Percentiles rank a stretch among this genome's conserved stretches.
Conservation (phyloP, 2,888 invertebrate genomes). For the Litoditis marina region DNA sequence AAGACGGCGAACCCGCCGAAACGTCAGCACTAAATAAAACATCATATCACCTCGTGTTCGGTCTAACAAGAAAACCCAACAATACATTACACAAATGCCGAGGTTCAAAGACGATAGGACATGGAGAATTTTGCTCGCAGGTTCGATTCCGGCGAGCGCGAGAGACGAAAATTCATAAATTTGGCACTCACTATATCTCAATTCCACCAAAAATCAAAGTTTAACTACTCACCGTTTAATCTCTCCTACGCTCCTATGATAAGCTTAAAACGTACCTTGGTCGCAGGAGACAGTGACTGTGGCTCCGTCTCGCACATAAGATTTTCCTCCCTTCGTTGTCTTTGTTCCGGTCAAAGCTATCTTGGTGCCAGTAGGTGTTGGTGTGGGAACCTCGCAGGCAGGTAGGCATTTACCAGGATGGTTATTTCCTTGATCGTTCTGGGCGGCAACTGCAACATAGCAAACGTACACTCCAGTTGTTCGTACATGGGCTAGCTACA, state of each 20-base stretch:
- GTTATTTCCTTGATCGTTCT: background rate
- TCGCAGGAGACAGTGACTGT: background rate
- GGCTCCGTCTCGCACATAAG: constrained; percentile 3
- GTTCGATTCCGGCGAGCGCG: too few species aligned
- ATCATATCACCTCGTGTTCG: too few species aligned
- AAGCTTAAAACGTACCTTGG: background rate
- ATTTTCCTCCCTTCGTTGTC: background rate
- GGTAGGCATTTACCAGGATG: constrained; percentile 8
- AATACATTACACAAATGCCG: too few species aligned
- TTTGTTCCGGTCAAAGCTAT: background rate
- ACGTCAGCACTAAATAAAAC: too few species aligned
- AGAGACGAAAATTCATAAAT: too few species aligned
- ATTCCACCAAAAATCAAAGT: too few species aligned
- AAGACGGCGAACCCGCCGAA: too few species aligned
- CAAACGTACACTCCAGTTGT: background rate
- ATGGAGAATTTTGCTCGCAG: too few species aligned
- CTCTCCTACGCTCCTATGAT: background rate
- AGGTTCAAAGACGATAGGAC: too few species aligned
- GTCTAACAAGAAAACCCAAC: too few species aligned
- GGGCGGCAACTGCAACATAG: background rate
- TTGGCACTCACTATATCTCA: too few species aligned
- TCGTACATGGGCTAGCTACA: background rate
- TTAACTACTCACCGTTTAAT: too few species aligned
- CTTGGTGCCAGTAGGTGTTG: constrained; percentile 3
- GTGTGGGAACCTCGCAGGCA: background rate